Evolutionary conservation across 1,140 invertebrate genomes (phyloP), one percentile per base, ranked within the genome.

Genomic region (Papilio dardanus): DNA sequence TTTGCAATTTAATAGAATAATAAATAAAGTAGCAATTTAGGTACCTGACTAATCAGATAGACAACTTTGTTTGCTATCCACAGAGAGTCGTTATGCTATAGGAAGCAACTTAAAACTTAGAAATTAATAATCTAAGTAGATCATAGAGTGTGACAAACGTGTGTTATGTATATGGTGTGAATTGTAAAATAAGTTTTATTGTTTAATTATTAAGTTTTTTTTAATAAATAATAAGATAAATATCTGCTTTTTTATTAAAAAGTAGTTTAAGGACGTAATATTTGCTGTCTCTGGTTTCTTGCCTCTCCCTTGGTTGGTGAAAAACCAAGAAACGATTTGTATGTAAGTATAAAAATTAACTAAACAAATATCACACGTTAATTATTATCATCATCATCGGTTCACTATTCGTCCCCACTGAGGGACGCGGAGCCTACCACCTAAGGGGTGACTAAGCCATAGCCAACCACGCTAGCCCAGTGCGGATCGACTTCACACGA

Each of bases 131-230:
- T 40, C 66, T 71, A 65, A 12, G 14, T 19, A n/a, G 24, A 33
- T 42, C 35, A 28, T 42, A 35, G 19, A 68, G 71, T 37, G 54
- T 71, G 30, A 16, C 40, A 30, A 74, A 33, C 35, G 65, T 54
- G 37, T 66, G 35, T 54, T 76, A 73, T 80, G 67, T 81, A 75
- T 76, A 76, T 81, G 35, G 78, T 74, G 67, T 81, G 80, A 68
- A 80, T 40, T 77, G 67, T 78, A 79, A 58, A 76, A 77, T 77
- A 76, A 78, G 73, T 77, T 78, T 65, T 76, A 77, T 79, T 69
- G 67, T 77, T n/a, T 37, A 66, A 35, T 68, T 37, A 31, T 75
- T 74, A 75, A 66, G 77, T 76, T 77, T 77, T 46, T 74, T 74
- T 75, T 50, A 81, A 79, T 80, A 83, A 82, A 82, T 74, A 16